Base-by-base conservation (phyloP, 2,888 invertebrate species). In the Ophioninae sp. region DNA sequence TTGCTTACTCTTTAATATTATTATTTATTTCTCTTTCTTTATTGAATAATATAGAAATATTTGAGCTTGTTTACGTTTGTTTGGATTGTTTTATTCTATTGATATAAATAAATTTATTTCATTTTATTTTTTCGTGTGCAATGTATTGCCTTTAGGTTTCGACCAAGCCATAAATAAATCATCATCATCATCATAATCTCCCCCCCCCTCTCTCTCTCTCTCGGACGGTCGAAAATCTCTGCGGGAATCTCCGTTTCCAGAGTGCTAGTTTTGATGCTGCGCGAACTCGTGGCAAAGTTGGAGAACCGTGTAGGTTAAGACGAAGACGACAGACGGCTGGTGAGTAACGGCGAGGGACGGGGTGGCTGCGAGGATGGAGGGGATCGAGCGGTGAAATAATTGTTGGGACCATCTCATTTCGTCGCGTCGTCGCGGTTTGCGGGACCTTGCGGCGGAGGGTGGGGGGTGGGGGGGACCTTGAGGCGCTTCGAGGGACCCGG, bases 191-290 rank as follows among this genome's bases (percentile, higher is more conserved):
- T 30, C 30, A 30, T 30, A 30, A 30, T 30, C 30, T 30, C 30
- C 3, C 30, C 30, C 30, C 3, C 30, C 30, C 30, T 30, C 30
- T 30, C 30, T 30, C 30, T 30, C 30, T 30, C 30, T 30, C 30
- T 30, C 30, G n/a, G n/a, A n/a, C n/a, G n/a, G n/a, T n/a, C 72
- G 78, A 83, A 86, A 82, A 87, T 91, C 92, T 86, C 91, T 89
- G 91, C 92, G 92, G 92, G 92, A 91, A 81, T 89, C 89, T 88
- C 86, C 86, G 87, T 87, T 87, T 87, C 86, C 86, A 87, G 87
- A 81, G 85, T 84, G 86, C 83, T 64, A 83, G 75, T 73, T 77
- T 69, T 50, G 82, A 76, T 62, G 82, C 72, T 72, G 75, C 69
- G 73, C 41, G 10, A 64, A 30, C 20, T n/a, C 39, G 65, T 17